Percentiles rank a stretch among this genome's conserved stretches.
Conservation (phyloP, 2,797 vertebrate genomes). For the Pelobates cultripes region DNA sequence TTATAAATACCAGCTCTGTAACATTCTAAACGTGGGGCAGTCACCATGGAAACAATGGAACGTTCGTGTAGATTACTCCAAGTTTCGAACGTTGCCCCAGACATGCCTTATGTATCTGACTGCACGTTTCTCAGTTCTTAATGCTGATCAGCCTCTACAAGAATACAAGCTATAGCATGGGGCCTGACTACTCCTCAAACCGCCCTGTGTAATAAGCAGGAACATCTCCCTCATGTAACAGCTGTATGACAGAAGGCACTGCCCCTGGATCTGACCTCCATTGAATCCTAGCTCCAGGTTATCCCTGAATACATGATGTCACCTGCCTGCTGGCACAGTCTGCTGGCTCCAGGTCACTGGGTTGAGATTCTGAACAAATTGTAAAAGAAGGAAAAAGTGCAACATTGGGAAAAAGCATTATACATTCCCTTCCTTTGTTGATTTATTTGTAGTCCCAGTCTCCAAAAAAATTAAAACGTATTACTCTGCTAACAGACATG, state of each 20-base stretch:
- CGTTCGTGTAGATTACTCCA: no score
- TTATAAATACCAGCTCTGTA: no score
- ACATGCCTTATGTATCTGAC: no score
- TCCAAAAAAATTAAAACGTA: neutral
- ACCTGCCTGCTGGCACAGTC: slow-evolving; percentile 8
- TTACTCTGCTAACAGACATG: slow-evolving; percentile 7
- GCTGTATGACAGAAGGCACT: neutral
- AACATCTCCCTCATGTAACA: slow-evolving; percentile 1
- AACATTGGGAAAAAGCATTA: neutral
- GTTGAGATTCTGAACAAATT: slow-evolving; percentile 35
- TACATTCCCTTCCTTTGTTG: neutral
- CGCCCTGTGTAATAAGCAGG: neutral
- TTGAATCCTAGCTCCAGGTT: neutral
- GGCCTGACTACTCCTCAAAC: neutral
- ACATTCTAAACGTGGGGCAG: no score
- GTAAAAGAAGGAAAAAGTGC: neutral
- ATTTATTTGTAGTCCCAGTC: neutral
- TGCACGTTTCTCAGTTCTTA: no score
- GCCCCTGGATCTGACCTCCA: neutral
- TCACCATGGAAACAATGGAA: no score
- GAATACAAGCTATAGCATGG: neutral
- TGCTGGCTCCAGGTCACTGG: slow-evolving; percentile 11
- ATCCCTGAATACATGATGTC: neutral
- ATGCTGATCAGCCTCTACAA: neutral
- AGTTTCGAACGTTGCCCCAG: no score